Conservation (phyloP, 2,113 vertebrate species). For the Myxocyprinus asiaticus region DNA sequence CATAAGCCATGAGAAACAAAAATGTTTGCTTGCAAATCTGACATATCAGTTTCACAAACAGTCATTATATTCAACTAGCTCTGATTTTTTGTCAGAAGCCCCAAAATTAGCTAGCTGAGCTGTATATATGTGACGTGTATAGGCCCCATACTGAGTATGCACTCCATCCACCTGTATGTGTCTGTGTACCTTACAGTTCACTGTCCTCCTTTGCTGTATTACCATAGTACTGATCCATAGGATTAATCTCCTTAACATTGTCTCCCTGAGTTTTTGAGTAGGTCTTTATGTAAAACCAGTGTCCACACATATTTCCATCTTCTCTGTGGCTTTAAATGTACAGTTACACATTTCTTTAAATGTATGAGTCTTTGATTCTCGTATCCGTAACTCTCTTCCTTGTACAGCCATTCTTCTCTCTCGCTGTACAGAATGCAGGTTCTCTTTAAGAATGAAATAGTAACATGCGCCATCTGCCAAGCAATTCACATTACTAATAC, state of each 20-base stretch:
- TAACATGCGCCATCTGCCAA: conserved; percentile 72
- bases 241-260: neutral
- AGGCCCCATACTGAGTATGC: neutral
- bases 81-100: too few species aligned
- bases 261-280: neutral
- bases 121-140: too few species aligned
- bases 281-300: conserved; percentile 14
- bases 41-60: neutral
- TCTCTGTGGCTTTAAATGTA: neutral
- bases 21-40: neutral
- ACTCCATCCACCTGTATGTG: neutral
- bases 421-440: conserved; percentile 49
- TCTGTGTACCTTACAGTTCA: neutral
- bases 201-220: neutral
- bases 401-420: conserved; percentile 32
- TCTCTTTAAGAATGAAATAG: conserved; percentile 74
- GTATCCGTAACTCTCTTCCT: neutral
- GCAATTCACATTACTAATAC: conserved; percentile 75
- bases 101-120: too few species aligned
- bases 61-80: neutral
- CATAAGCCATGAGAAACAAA: neutral
- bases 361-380: neutral
- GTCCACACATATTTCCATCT: conserved; percentile 5
- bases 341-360: neutral
- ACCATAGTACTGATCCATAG: neutral